phyloP scores from a whole-genome alignment of 2,113 vertebrate genomes.

The Heliornis fulica region DNA sequence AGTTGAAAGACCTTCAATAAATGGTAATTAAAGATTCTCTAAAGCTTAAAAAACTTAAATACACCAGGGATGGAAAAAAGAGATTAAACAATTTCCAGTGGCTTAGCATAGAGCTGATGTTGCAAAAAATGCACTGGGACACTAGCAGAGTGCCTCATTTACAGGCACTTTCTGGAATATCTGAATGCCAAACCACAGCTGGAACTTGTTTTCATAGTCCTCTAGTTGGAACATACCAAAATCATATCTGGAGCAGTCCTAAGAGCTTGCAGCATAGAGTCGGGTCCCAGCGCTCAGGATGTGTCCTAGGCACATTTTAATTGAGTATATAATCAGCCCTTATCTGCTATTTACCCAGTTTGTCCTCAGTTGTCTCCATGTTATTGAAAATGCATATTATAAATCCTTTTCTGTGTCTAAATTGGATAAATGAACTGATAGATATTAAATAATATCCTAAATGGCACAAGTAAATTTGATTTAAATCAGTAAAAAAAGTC shows the following conservation, averaged over 20 bases:
- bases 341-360: background rate
- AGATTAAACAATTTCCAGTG: background rate
- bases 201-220: background rate
- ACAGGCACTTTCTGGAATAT: background rate
- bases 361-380: background rate
- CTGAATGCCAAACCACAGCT: background rate
- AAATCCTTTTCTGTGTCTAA: background rate
- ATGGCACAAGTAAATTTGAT: background rate
- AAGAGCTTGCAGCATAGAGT: background rate
- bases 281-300: background rate
- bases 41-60: background rate
- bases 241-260: background rate
- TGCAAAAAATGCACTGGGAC: background rate
- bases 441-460: constrained; percentile 9
- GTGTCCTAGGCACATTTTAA: rapidly evolving
- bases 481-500: background rate
- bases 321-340: background rate
- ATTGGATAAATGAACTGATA: constrained; percentile 14
- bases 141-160: background rate
- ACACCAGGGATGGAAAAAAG: background rate
- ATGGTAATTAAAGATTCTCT: background rate
- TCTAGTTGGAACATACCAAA: background rate
- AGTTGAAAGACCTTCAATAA: constrained; percentile 28
- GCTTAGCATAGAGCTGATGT: background rate
- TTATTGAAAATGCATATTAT: background rate